phyloP scores from a whole-genome alignment of 2,888 invertebrate genomes.

The Eustalomyia histrio region DNA sequence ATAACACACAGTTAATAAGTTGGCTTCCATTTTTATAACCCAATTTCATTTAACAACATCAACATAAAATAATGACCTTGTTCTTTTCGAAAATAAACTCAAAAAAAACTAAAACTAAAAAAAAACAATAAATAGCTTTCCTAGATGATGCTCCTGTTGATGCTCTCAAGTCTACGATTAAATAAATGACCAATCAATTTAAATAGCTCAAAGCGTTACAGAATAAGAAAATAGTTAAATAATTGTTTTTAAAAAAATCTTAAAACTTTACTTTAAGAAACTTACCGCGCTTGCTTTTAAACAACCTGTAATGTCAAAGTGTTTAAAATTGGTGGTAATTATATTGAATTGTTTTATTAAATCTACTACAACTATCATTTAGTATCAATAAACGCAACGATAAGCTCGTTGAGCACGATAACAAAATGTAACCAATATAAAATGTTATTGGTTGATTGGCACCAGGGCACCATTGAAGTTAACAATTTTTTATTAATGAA shows the following conservation, averaged over 20 bases:
- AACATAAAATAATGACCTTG: slow-evolving; percentile 60
- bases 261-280: slow-evolving; percentile 34
- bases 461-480: slow-evolving; percentile 6
- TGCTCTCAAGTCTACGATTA: slow-evolving; percentile 20
- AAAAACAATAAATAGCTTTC: neutral
- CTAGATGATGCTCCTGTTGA: neutral
- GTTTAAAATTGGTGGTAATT: slow-evolving; percentile 62
- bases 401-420: neutral
- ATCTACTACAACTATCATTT: slow-evolving; percentile 50
- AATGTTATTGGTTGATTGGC: slow-evolving; percentile 52
- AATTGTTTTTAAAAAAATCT: slow-evolving; percentile 57
- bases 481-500: slow-evolving; percentile 57
- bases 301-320: slow-evolving; percentile 58
- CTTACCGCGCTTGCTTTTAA: slow-evolving; percentile 47
- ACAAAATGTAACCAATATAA: slow-evolving; percentile 19
- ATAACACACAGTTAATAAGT: slow-evolving; percentile 23
- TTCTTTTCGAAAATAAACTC: slow-evolving; percentile 15
- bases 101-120: too few species aligned
- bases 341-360: slow-evolving; percentile 64
- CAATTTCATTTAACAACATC: slow-evolving; percentile 52
- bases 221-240: slow-evolving; percentile 56
- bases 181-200: slow-evolving; percentile 50
- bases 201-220: slow-evolving; percentile 32
- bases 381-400: slow-evolving; percentile 46
- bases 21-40: slow-evolving; percentile 52